phyloP scores from a whole-genome alignment of 1,140 invertebrate genomes.

The Gryllus bimaculatus region DNA sequence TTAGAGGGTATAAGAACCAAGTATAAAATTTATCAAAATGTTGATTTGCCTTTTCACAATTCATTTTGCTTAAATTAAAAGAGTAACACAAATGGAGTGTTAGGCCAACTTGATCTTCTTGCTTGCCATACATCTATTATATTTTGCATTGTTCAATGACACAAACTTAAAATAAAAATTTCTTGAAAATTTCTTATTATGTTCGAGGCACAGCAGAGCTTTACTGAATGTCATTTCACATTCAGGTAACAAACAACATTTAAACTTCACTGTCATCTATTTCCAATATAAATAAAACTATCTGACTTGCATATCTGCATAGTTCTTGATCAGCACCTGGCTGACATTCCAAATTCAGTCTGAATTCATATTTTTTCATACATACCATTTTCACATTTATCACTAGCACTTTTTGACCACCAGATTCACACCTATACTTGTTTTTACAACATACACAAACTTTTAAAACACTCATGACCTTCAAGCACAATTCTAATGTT shows the following conservation, averaged over 20 bases:
- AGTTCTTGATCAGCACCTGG: not conserved
- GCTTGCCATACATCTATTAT: not conserved
- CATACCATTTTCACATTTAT: not conserved
- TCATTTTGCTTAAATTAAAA: not conserved
- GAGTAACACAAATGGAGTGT: not conserved
- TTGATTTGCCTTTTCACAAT: not conserved
- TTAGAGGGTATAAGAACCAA: not conserved
- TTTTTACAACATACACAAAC: not conserved
- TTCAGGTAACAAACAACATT: not conserved
- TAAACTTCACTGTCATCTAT: not conserved
- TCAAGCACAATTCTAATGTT: not conserved
- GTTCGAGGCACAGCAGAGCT: not conserved
- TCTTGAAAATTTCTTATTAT: not conserved
- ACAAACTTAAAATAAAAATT: not conserved
- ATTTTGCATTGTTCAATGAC: not conserved
- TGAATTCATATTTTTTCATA: not conserved
- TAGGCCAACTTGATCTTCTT: not conserved
- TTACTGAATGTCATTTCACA: not conserved
- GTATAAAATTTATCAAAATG: constrained; percentile 1
- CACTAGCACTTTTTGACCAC: not conserved
- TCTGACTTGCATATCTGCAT: not conserved
- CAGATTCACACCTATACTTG: not conserved
- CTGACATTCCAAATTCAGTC: not conserved
- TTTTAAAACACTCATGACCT: not conserved
- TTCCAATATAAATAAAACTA: not conserved